phyloP scores from a whole-genome alignment of 37 sponge, comb jelly and placozoan species.

The Beroe ovata region DNA sequence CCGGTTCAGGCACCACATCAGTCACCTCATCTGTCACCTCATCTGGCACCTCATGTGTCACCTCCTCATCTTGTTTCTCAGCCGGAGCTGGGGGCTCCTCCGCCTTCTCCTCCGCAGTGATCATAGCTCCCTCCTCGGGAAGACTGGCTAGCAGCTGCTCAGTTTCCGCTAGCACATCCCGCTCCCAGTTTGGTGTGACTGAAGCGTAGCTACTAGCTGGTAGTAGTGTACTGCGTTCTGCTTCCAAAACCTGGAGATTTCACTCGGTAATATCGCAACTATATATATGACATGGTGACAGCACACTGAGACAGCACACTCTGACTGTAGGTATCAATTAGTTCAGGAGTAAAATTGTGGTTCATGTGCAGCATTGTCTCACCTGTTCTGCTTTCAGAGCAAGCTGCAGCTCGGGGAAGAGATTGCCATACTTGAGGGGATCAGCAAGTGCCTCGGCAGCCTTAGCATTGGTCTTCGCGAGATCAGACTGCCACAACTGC shows the following conservation, averaged over 20 bases:
- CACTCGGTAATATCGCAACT: no score
- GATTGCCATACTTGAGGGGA: constrained; percentile 87
- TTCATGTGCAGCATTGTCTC: no score
- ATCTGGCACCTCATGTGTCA: background rate
- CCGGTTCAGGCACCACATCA: background rate
- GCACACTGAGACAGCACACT: no score
- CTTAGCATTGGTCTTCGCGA: constrained; percentile 81
- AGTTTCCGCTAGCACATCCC: constrained; percentile 65
- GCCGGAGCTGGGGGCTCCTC: background rate
- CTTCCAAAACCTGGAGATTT: constrained; percentile 66
- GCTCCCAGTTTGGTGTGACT: constrained; percentile 53
- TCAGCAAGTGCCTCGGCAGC: constrained; percentile 91
- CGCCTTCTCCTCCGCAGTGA: constrained; percentile 41
- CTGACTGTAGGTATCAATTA: no score
- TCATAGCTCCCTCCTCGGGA: background rate
- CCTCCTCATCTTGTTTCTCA: background rate
- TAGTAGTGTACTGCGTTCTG: constrained; percentile 68
- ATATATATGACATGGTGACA: no score
- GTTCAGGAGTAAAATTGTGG: no score
- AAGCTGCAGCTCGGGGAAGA: constrained; percentile 84
- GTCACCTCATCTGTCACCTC: background rate
- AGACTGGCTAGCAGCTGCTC: constrained; percentile 34
- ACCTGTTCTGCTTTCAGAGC: constrained; percentile 78
- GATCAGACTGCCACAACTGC: constrained; percentile 78
- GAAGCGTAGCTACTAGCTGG: constrained; percentile 71